Evolutionary conservation across 1,140 invertebrate species (phyloP).

Genomic region (Papilio aristodemus): DNA sequence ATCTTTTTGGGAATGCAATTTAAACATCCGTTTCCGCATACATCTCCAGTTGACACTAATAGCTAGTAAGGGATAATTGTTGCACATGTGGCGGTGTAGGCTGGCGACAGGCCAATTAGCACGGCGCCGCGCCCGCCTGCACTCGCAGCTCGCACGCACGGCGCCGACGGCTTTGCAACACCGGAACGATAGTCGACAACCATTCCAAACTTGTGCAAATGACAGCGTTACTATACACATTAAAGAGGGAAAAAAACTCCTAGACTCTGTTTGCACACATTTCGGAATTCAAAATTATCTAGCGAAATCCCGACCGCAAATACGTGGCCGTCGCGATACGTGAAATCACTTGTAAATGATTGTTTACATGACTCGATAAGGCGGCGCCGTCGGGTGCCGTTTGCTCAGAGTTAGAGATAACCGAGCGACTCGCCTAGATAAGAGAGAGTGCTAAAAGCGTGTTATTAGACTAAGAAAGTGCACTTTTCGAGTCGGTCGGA

Average conservation of each 20-base stretch:
- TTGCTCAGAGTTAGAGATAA: conserved; percentile 61
- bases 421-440: conserved; percentile 51
- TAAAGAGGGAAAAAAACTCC: conserved; percentile 16
- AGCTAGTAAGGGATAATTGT: conserved; percentile 77
- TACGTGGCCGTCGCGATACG: conserved; percentile 56
- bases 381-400: conserved; percentile 71
- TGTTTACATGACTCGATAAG: conserved; percentile 73
- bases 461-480: conserved; percentile 61
- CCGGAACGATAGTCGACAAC: conserved; percentile 2
- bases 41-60: conserved; percentile 61
- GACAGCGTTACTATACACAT: not conserved
- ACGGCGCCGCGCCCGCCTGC: conserved; percentile 54
- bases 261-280: conserved; percentile 39
- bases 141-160: conserved; percentile 27
- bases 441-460: conserved; percentile 70
- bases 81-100: conserved; percentile 66
- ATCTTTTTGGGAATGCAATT: conserved; percentile 70
- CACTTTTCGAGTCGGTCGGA: conserved; percentile 58
- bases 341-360: conserved; percentile 68
- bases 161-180: conserved; percentile 24
- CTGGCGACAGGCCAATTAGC: conserved; percentile 78
- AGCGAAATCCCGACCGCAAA: conserved; percentile 69
- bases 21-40: conserved; percentile 79
- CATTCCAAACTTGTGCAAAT: not conserved
- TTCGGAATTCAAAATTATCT: conserved; percentile 58